Evolutionary conservation across 2,797 vertebrate species (phyloP), one percentile per base, ranked within the genome.

Genomic region (Pipistrellus pygmaeus): DNA sequence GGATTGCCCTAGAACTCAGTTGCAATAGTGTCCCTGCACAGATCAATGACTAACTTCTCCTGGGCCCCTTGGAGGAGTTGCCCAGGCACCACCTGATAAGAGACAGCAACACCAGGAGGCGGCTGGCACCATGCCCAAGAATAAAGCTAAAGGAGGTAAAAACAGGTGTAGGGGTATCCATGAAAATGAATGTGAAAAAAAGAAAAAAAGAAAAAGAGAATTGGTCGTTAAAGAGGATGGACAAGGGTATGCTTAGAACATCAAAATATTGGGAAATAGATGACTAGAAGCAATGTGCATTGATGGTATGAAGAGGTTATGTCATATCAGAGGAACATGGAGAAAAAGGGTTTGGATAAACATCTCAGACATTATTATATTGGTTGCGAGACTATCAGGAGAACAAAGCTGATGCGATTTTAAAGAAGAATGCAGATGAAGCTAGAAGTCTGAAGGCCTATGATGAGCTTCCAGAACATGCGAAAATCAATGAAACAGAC

Each of bases 191-290:
- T 99, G 99, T 0, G 99, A 99, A 98, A 99, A 99, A 44, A 44
- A 44, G 35, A 38, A 41, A 41, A 41, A 41, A 7, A 38, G 38
- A 38, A 41, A 38, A 98, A 98, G 99, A 96, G 99, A 99, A 96
- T 94, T 99, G 97, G 99, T 99, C 90, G 99, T 99, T 97, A 99
- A 99, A 97, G 99, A 99, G 96, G 99, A 99, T 17, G 99, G 99
- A 38, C 99, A 99, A 98, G 99, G 99, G 88, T 99, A 99, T 60
- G 99, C 99, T 93, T 99, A 99, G 98, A 99, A 99, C 97, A 97
- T 99, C 90, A 99, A 99, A 96, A 99, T 99, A 99, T 94, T 99
- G 98, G 99, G 99, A 62, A 99, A 99, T 17, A 99, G 99, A 72
- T 98, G 99, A 88, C 97, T 99, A 98, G 99, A 99, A 98, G 99